Evolutionary conservation across 2,888 invertebrate genomes (phyloP).

Genomic region (Sphaerophoria rueppellii): DNA sequence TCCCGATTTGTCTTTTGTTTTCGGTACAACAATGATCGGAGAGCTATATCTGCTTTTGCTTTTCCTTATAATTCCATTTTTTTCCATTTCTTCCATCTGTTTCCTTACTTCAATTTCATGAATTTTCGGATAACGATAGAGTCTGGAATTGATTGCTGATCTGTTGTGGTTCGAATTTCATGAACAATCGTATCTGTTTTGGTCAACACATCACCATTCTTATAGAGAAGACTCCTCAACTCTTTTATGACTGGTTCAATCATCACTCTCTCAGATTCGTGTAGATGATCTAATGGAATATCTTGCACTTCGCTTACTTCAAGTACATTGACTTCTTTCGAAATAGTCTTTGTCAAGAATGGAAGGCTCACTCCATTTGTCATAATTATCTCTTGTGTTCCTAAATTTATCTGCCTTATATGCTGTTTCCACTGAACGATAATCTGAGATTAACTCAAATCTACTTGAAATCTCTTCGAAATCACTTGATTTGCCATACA

Average conservation of each 20-base stretch:
- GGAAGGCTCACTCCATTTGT: slow-evolving; percentile 5
- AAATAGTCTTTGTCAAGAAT: slow-evolving; percentile 2
- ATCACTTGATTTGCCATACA: too few relatives aligned
- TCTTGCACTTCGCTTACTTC: slow-evolving; percentile 43
- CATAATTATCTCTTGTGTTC: background rate
- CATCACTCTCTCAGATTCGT: background rate
- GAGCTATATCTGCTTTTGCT: background rate
- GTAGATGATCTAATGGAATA: slow-evolving; percentile 41
- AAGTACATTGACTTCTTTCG: slow-evolving; percentile 38
- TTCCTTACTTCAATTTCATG: too few relatives aligned
- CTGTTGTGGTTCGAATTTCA: background rate
- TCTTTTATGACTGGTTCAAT: background rate
- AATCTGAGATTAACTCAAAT: too few relatives aligned
- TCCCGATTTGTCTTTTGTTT: background rate
- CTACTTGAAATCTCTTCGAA: too few relatives aligned
- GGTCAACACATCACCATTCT: background rate
- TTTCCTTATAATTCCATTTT: slow-evolving; percentile 3
- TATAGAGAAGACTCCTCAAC: background rate
- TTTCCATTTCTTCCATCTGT: background rate
- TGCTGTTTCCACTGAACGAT: too few relatives aligned
- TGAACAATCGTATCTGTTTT: background rate
- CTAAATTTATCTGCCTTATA: background rate
- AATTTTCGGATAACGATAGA: too few relatives aligned
- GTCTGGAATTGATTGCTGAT: background rate
- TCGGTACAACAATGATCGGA: background rate